A percentile compares a stretch with the other conserved stretches of the same genome.
Conservation (phyloP, 1,140 invertebrate species). For the Micrasema minimum region DNA sequence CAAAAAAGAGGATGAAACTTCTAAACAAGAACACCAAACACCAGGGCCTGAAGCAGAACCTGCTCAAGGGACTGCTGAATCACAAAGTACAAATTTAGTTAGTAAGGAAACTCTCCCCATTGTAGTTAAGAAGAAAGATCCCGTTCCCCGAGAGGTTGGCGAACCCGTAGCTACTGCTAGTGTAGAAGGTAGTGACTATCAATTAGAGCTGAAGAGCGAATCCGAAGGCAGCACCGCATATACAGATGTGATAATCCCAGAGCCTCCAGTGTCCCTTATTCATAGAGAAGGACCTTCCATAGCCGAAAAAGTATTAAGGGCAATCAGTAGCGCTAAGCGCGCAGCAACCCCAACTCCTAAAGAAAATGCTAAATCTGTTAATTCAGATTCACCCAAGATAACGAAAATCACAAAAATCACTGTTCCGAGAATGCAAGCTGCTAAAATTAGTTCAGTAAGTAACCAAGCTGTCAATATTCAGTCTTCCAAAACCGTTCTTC, state of each 20-base stretch:
- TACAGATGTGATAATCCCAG: conserved; percentile 61
- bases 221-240: conserved; percentile 64
- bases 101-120: conserved; percentile 14
- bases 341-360: conserved; percentile 62
- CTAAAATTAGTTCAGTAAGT: conserved; percentile 13
- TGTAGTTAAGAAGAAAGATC: conserved; percentile 33
- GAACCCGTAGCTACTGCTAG: conserved; percentile 9
- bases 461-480: not conserved
- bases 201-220: conserved; percentile 65
- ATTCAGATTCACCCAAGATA: conserved; percentile 41
- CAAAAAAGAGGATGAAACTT: conserved; percentile 44
- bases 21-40: conserved; percentile 10
- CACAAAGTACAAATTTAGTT: conserved; percentile 23
- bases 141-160: conserved; percentile 20
- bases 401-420: conserved; percentile 11
- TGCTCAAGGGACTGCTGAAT: conserved; percentile 12
- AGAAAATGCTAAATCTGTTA: conserved; percentile 56
- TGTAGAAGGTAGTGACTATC: conserved; percentile 48
- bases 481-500: conserved; percentile 5
- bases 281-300: conserved; percentile 68
- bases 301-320: conserved; percentile 70
- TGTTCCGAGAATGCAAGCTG: conserved; percentile 12
- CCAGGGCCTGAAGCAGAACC: not conserved
- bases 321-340: conserved; percentile 65
- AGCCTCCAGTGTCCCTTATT: conserved; percentile 63